Percentiles rank a stretch among this genome's conserved stretches.
Conservation (phyloP, 2,797 vertebrate genomes). For the Danio kyathit region DNA sequence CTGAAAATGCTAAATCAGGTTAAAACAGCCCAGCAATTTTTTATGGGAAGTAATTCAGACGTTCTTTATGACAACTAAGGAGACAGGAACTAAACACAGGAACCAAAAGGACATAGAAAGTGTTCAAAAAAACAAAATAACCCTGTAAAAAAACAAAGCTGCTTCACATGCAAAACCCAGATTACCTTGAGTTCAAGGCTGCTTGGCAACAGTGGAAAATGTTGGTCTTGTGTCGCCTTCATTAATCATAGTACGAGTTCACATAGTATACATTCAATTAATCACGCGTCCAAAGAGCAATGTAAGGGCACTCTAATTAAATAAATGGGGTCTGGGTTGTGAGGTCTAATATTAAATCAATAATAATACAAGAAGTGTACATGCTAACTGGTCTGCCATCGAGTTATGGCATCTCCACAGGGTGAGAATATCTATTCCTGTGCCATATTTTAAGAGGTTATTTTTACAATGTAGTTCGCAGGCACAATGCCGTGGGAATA, state of each 20-base stretch:
- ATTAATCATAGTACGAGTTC: conserved; percentile 56
- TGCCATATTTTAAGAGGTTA: neutral
- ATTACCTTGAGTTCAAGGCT: conserved; percentile 25
- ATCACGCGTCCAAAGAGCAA: conserved; percentile 66
- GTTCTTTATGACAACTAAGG: too few species aligned
- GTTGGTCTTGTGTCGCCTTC: conserved; percentile 48
- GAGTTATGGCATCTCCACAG: neutral
- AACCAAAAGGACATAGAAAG: too few species aligned
- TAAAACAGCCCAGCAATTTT: too few species aligned
- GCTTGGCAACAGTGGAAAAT: conserved; percentile 37
- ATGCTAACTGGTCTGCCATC: conserved; percentile 55
- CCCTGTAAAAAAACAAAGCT: neutral
- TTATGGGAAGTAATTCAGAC: too few species aligned
- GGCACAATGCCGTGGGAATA: neutral
- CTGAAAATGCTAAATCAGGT: too few species aligned
- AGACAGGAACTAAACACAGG: too few species aligned
- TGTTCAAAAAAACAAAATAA: too few species aligned
- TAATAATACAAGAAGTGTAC: conserved; percentile 56
- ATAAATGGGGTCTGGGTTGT: conserved; percentile 72
- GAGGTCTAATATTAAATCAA: conserved; percentile 75
- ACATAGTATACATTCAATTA: conserved; percentile 62
- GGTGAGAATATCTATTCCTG: conserved; percentile 1
- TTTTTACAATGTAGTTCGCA: conserved; percentile 1
- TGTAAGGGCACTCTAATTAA: conserved; percentile 69
- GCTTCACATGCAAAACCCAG: neutral